These are phyloP conservation scores for Spisula solida DNA, from an alignment of 2,888 invertebrate species.

Conservation along the genomic window DNA sequence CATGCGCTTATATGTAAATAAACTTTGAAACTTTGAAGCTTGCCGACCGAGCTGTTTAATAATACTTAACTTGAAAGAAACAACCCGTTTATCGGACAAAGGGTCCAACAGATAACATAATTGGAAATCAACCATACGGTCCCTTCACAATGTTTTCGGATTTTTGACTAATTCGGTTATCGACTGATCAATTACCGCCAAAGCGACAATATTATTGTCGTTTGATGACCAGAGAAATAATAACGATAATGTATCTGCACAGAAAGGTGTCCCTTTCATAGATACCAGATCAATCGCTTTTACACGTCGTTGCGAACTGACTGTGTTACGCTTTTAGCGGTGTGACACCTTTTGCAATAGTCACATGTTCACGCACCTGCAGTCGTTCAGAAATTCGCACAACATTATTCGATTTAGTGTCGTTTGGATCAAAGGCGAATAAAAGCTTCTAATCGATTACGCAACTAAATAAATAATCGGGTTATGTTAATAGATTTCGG, in stretches of 20 bases:
- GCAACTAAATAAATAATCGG: slow-evolving; percentile 45
- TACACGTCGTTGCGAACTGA: slow-evolving; percentile 28
- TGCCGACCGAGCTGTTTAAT: background rate
- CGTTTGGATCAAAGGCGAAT: slow-evolving; percentile 38
- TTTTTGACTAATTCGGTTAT: slow-evolving; percentile 17
- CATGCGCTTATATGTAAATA: no score
- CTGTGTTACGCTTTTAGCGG: slow-evolving; percentile 37
- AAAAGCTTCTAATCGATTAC: slow-evolving; percentile 37
- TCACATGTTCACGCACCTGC: slow-evolving; percentile 17
- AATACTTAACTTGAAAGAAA: background rate
- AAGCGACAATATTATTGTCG: slow-evolving; percentile 18
- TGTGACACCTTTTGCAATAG: slow-evolving; percentile 25
- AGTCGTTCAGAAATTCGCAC: slow-evolving; percentile 14
- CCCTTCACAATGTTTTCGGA: background rate
- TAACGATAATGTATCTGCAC: slow-evolving; percentile 46
- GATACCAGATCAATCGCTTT: slow-evolving; percentile 27
- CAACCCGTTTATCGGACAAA: background rate
- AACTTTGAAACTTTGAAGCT: no score
- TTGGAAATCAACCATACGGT: slow-evolving; percentile 16
- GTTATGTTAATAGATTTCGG: slow-evolving; percentile 34
- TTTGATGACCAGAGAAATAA: slow-evolving; percentile 23
- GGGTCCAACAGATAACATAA: background rate
- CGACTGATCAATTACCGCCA: slow-evolving; percentile 12
- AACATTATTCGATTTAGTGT: slow-evolving; percentile 23
- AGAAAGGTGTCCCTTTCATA: slow-evolving; percentile 13